Percentiles rank a stretch among this genome's conserved stretches.
These are phyloP conservation scores for Festucalex cinctus DNA, from an alignment of 2,113 vertebrate genomes.

Conservation along the genomic window DNA sequence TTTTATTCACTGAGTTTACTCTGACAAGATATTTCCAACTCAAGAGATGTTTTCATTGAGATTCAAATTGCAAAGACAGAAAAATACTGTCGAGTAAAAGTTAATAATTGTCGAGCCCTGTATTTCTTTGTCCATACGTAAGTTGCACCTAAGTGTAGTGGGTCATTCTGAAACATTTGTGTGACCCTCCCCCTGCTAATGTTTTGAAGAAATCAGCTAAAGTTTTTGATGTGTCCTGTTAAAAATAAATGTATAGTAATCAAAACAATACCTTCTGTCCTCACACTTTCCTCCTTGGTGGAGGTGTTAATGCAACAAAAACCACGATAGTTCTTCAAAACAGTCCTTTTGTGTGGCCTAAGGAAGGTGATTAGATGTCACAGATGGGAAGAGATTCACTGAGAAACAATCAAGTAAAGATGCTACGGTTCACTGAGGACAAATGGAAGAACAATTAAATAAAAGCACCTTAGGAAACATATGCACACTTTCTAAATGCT, in stretches of 20 bases:
- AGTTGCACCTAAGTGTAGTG: too few species aligned
- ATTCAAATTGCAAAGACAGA: background rate
- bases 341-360: slow-evolving; percentile 29
- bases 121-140: too few species aligned
- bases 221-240: too few species aligned
- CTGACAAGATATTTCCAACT: too few species aligned
- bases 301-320: slow-evolving; percentile 2
- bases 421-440: slow-evolving; percentile 46
- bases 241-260: background rate
- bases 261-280: background rate
- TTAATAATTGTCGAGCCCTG: too few species aligned
- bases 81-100: background rate
- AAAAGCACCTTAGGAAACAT: slow-evolving; percentile 59
- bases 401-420: slow-evolving; percentile 36
- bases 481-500: slow-evolving; percentile 64
- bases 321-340: slow-evolving; percentile 20
- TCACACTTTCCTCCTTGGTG: background rate
- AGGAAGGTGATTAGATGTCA: slow-evolving; percentile 50
- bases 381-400: slow-evolving; percentile 56
- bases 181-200: too few species aligned
- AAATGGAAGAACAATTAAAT: slow-evolving; percentile 37
- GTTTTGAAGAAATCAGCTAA: background rate
- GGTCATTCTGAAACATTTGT: background rate
- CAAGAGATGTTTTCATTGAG: too few species aligned
- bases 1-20: too few species aligned